Base-by-base conservation (phyloP, 2,888 invertebrate genomes). In the Clepsis dumicolana region DNA sequence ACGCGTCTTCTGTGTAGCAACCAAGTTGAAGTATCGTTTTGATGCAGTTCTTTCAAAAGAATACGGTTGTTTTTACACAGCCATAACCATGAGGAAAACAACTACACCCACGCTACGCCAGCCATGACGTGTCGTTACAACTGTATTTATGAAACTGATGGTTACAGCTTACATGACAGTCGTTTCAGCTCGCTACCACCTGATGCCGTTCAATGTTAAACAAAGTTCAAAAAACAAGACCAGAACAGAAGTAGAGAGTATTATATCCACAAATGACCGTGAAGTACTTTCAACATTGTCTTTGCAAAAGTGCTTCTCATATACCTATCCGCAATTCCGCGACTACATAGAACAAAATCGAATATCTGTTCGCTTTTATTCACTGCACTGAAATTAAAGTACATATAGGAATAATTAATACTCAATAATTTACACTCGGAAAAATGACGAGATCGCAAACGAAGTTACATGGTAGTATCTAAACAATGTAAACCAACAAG, bases 21-120 rank as follows among this genome's bases (percentile, higher is more conserved):
- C 14, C 14, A 18, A 21, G 12, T 50, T 18, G 7, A 2, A 59
- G 4, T 24, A 5, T 1, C 50, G 59, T 67, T 67, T 21, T 57
- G 38, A 1, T 52, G 64, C 59, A 68, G 68, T 41, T 59, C 41
- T 54, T 18, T 53, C 18, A 44, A 63, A 32, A 68, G 44, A 64
- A 68, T 68, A 50, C 44, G 16, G 29, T 52, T 25, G 24, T 44
- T 44, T 59, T 52, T 63, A 50, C 69, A 62, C 62, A 69, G 64
- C 60, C 65, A 69, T 65, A 73, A 72, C 77, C 77, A 74, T 72
- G 74, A 77, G 78, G 76, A 79, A 77, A 80, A 79, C 74, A 71
- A 73, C 71, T 64, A 66, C 75, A 74, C 73, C 77, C 73, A 77
- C 74, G 73, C 71, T 70, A 60, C 54, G 73, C 64, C 62, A 65